phyloP scores from a whole-genome alignment of 2,113 vertebrate species.

The Lamprotornis superbus region DNA sequence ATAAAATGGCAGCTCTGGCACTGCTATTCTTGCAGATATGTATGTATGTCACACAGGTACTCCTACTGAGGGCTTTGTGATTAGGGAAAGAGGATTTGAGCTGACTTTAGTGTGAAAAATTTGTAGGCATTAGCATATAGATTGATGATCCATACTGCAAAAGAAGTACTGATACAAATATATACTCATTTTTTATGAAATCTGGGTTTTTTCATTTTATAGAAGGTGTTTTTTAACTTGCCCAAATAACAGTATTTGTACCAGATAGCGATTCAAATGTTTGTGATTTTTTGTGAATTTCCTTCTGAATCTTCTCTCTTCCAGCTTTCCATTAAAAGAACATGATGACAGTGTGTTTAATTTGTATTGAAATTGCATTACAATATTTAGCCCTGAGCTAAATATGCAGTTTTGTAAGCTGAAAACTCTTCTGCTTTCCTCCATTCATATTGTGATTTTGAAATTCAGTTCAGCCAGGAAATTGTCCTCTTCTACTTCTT shows the following conservation, averaged over 20 bases:
- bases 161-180: background rate
- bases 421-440: background rate
- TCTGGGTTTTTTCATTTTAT: accelerated
- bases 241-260: background rate
- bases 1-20: background rate
- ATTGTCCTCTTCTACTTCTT: background rate
- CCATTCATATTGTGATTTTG: background rate
- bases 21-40: background rate
- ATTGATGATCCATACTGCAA: background rate
- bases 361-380: background rate
- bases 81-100: background rate
- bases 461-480: constrained; percentile 21
- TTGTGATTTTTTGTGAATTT: background rate
- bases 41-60: background rate
- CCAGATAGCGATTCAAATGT: background rate
- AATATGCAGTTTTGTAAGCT: background rate
- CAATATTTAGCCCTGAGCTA: background rate
- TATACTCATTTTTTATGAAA: background rate
- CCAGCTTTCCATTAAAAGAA: background rate
- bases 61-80: background rate
- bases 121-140: background rate
- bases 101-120: background rate
- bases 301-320: background rate
- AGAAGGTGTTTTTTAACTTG: background rate
- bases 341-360: background rate